Percentiles rank a stretch among this genome's conserved stretches.
Evolutionary conservation across 2,888 invertebrate genomes (phyloP).

Genomic region (Nysson spinosus): DNA sequence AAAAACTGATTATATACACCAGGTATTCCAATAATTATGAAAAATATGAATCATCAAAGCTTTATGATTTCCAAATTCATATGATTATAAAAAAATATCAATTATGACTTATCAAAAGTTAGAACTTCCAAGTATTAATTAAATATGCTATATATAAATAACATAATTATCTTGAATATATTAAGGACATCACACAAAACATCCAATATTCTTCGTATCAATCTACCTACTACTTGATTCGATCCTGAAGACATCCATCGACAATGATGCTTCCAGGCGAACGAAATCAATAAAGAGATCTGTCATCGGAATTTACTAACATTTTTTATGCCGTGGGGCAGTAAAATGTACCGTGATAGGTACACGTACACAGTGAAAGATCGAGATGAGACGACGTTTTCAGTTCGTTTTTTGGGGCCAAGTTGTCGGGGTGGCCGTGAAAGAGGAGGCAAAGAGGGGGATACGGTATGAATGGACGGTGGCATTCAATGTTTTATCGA

Average conservation of each 20-base stretch:
- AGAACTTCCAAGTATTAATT: too few species aligned
- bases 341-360: neutral
- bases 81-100: too few species aligned
- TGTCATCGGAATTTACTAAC: conserved; percentile 41
- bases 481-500: conserved; percentile 75
- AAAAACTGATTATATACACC: too few species aligned
- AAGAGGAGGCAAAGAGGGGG: conserved; percentile 15
- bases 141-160: too few species aligned
- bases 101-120: too few species aligned
- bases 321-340: conserved; percentile 9
- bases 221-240: neutral
- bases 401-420: conserved; percentile 61
- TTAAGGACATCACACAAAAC: too few species aligned
- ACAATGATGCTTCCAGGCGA: neutral
- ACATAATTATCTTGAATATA: too few species aligned
- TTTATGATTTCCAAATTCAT: too few species aligned
- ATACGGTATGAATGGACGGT: conserved; percentile 45
- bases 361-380: conserved; percentile 24
- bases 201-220: neutral
- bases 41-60: too few species aligned
- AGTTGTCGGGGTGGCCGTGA: conserved; percentile 32
- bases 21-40: too few species aligned
- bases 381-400: conserved; percentile 69
- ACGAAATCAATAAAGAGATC: conserved; percentile 10
- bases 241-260: neutral